Evolutionary conservation across 2,113 vertebrate genomes (phyloP), one percentile per base, ranked within the genome.

Genomic region (Pithys albifrons): DNA sequence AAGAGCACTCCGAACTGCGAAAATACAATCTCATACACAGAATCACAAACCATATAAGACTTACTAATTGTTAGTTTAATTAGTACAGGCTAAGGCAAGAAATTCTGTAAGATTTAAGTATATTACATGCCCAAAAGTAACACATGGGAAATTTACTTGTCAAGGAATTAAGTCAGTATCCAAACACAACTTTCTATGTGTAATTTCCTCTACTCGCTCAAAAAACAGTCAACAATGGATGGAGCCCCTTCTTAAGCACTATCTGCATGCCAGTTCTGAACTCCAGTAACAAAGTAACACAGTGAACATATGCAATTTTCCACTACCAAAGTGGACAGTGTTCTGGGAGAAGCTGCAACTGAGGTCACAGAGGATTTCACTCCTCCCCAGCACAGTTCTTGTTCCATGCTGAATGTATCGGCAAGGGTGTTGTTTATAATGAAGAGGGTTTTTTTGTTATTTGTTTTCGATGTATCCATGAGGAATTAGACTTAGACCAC

Each of bases 401-500:
- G 23, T 54, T 92, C 92, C 93, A 93, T 31, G 43, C 12, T 79
- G 67, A 82, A 81, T 33, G 23, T 88, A 89, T 93, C 86, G 81
- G 85, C 89, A 94, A 95, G 77, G 51, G 49, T 81, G 67, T 46
- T 77, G 61, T 96, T 96, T 94, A 91, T 86, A 92, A 76, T 0
- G 8, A 70, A 46, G 33, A 5, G 22, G 0, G 2, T 1, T 2
- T 62, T 59, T 20, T 5, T 59, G 61, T 45, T 65, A 61, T 83
- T 91, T 81, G 73, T 0, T 94, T 97, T 96, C 89, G 33, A 94
- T 85, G 39, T 76, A 85, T 88, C 78, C 75, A 49, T 33, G n/a
- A 91, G 88, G 80, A 95, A 85, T 73, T 31, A 59, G 27, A 95
- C 58, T 76, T 80, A 80, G 92, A 96, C 89, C 83, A 94, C 91